Base-by-base conservation (phyloP, 2,797 vertebrate genomes). In the Sebastes iracundus region DNA sequence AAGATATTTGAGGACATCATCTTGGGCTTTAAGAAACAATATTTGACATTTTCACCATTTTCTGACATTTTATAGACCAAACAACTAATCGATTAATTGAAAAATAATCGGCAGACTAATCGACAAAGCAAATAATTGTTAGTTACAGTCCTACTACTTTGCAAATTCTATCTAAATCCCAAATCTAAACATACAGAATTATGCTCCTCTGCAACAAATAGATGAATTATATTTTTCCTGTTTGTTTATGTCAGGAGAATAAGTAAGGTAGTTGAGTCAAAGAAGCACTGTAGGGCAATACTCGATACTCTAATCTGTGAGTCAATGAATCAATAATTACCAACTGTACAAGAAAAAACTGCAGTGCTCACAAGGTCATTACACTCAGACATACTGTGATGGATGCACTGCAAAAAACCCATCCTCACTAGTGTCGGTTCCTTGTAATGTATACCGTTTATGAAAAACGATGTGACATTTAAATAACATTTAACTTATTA, bases 381-480 rank as follows among this genome's bases (percentile, higher is more conserved):
- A 62, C 13, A 56, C 22, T n/a, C 32, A 1, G 1, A 52, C 32
- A 66, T 18, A n/a, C 16, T 28, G 35, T 66, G 56, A 58, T 52
- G 22, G 35, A 79, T 52, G 25, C 35, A 30, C 9, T 11, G 20
- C 35, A 49, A 32, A 67, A 56, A 25, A n/a, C 3, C 18, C 28
- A 18, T 4, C 18, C 28, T 23, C 30, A 42, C n/a, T 27, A 13
- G 55, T 77, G 65, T 70, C 52, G 23, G 7, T 55, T 72, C 9
- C 68, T 52, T 65, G 30, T 53, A 77, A 77, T 46, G 22, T 23
- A 52, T 25, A 23, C 46, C 7, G 13, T 22, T 69, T 27, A 65
- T 79, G 32, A 72, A 66, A 82, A 75, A 82, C 8, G 20, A 52
- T 33, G 22, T 84, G 23, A 77, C 74, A 82, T 82, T 80, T 68